Evolutionary conservation across 1,140 invertebrate genomes (phyloP), one percentile per base, ranked within the genome.

Genomic region (Halyomorpha halys): DNA sequence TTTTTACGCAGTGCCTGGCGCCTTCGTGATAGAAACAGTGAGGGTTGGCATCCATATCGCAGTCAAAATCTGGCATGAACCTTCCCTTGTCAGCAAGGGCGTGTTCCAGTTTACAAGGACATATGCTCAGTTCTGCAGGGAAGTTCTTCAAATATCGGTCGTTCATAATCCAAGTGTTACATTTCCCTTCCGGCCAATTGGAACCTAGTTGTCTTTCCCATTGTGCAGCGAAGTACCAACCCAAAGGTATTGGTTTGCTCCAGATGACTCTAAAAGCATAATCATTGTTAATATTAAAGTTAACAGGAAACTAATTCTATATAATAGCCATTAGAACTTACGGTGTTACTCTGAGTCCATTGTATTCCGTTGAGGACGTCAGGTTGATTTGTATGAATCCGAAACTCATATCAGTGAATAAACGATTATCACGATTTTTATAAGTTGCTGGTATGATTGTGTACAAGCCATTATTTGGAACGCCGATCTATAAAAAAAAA

Each of bases 31-130:
- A 92, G 73, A 84, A 83, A 72, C 95, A 97, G 54, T 86, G 86
- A 5, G 89, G 89, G 76, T 95, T 93, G 3, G 89, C 85, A 73
- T 94, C 90, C 71, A 86, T 88, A 74, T 97, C 94, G 72, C 96
- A 98, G 62, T 88, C 84, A 56, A 84, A 84, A 74, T 98, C 94
- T 0, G 95, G 90, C 67, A 94, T 80, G 73, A 87, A 98, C 16
- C 94, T 80, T 13, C 96, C 96, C 73, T 91, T 91, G 71, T 98
- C 95, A 39, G 86, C 77, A 1, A 95, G 73, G 0, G 94, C 95
- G 70, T 98, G 95, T 66, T 90, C 81, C 63, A 97, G 69, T 0
- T 83, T 93, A 72, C 96, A 98, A 0, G 96, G 96, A 72, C 95
- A 98, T 16, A 91, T 79, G 13, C 85, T 82, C 15, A 72, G 64